These are phyloP conservation scores for Helostoma temminkii DNA, from an alignment of 2,797 vertebrate genomes.

Conservation along the genomic window DNA sequence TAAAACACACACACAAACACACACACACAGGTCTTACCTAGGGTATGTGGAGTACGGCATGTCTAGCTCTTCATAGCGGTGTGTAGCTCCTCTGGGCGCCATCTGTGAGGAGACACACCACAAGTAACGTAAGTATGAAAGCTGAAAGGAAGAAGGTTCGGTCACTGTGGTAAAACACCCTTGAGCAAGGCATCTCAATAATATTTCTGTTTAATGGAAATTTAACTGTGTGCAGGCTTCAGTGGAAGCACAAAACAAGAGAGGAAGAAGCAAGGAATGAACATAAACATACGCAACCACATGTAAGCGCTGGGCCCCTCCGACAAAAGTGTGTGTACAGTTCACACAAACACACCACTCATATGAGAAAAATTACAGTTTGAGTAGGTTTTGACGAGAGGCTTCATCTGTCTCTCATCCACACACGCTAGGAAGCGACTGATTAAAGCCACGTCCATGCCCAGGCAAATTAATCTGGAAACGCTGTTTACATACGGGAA, in stretches of 20 bases:
- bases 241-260: conserved; percentile 16
- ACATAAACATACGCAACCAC: conserved; percentile 44
- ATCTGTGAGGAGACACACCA: conserved; percentile 80
- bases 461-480: conserved; percentile 1
- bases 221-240: conserved; percentile 12
- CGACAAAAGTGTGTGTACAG: conserved; percentile 21
- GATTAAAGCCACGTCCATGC: conserved; percentile 29
- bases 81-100: conserved; percentile 84
- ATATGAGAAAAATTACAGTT: conserved; percentile 17
- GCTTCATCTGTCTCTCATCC: neutral
- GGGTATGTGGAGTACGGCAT: conserved; percentile 85
- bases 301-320: conserved; percentile 20
- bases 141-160: neutral
- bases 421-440: conserved; percentile 34
- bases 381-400: neutral
- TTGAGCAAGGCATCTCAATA: conserved; percentile 9
- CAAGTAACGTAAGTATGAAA: neutral
- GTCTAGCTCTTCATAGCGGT: conserved; percentile 87
- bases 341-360: conserved; percentile 29
- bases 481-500: neutral
- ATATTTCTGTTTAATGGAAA: conserved; percentile 18
- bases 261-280: conserved; percentile 6
- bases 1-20: conserved; percentile 55
- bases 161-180: neutral
- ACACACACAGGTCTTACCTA: conserved; percentile 85